phyloP scores from a whole-genome alignment of 2,888 invertebrate genomes.

The Noctua pronuba region DNA sequence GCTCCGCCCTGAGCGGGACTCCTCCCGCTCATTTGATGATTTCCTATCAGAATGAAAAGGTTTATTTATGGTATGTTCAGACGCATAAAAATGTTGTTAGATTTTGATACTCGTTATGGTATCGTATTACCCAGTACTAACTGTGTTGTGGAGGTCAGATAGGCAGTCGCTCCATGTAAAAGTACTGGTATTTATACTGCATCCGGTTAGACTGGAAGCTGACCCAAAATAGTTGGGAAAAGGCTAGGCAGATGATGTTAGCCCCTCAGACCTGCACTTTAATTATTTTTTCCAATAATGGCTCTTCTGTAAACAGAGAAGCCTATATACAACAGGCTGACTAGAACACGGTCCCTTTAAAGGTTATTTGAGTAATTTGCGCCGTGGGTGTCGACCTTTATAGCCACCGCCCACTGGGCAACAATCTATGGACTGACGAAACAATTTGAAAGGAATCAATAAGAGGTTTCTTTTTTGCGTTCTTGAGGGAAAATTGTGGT shows the following conservation, averaged over 20 bases:
- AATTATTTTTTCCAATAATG: constrained; percentile 5
- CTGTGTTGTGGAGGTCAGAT: neutral
- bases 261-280: neutral
- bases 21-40: no score
- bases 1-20: no score
- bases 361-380: constrained; percentile 30
- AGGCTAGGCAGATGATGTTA: neutral
- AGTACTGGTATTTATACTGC: neutral
- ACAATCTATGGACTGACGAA: constrained; percentile 19
- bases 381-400: constrained; percentile 27
- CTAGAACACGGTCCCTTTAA: neutral
- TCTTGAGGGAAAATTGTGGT: neutral
- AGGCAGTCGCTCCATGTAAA: neutral
- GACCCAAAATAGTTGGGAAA: neutral
- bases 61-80: no score
- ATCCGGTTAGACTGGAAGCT: neutral
- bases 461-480: neutral
- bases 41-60: no score
- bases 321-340: neutral
- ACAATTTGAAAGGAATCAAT: constrained; percentile 31
- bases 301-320: neutral
- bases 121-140: no score
- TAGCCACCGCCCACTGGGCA: constrained; percentile 16
- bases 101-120: no score
- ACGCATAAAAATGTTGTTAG: no score